These are phyloP conservation scores for Tiliacea citrago DNA, from an alignment of 2,888 invertebrate species.

Conservation along the genomic window DNA sequence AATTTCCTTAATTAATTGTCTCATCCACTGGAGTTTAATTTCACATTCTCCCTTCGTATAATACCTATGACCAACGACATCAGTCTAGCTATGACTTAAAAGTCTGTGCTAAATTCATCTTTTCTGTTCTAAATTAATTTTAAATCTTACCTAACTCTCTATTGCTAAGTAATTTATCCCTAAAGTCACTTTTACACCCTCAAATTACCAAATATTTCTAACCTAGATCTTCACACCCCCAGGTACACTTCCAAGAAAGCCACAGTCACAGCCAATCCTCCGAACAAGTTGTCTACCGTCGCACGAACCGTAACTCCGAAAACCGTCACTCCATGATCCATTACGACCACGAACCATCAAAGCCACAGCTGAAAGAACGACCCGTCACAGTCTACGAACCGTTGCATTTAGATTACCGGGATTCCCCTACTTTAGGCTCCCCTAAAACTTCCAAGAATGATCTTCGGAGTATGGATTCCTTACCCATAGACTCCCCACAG, in stretches of 20 bases:
- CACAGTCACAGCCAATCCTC: constrained; percentile 74
- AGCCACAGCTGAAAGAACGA: constrained; percentile 85
- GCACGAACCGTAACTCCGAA: constrained; percentile 83
- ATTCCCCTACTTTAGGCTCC: constrained; percentile 84
- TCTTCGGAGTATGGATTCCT: constrained; percentile 84
- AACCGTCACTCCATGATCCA: constrained; percentile 90
- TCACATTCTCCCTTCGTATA: background rate
- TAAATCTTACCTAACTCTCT: background rate
- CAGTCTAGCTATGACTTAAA: background rate
- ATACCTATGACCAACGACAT: background rate
- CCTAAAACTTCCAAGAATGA: constrained; percentile 86
- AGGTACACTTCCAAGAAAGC: constrained; percentile 88
- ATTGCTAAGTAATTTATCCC: background rate
- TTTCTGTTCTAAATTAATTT: background rate
- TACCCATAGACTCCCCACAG: constrained; percentile 87
- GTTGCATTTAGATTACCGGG: constrained; percentile 85
- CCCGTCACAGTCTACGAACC: constrained; percentile 88
- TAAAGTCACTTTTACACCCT: background rate
- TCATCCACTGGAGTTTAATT: background rate
- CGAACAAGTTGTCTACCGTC: constrained; percentile 81
- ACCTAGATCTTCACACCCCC: constrained; percentile 8
- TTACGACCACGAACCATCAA: constrained; percentile 85
- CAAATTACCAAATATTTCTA: background rate
- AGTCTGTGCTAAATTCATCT: background rate
- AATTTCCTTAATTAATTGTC: background rate